A percentile compares a stretch with the other conserved stretches of the same genome.
Evolutionary conservation across 1,140 invertebrate species (phyloP).

Genomic region (Drosophila ohnishii): DNA sequence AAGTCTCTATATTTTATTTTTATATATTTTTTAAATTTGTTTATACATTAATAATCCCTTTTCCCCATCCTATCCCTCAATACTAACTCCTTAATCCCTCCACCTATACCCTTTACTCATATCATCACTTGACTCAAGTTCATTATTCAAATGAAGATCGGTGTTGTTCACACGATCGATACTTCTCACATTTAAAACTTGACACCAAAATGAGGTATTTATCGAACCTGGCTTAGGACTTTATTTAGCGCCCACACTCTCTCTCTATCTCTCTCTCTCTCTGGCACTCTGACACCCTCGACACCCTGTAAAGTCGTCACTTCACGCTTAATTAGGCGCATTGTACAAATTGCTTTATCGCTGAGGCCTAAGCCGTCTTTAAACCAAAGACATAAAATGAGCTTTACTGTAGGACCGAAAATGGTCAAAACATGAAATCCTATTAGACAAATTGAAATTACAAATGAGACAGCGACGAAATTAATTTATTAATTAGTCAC

Average conservation of each 20-base stretch:
- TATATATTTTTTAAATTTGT: too few relatives aligned
- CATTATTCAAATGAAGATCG: constrained; percentile 31
- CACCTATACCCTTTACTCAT: not conserved
- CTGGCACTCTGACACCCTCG: constrained; percentile 50
- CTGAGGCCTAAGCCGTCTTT: constrained; percentile 32
- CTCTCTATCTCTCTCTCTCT: too few relatives aligned
- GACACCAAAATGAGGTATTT: not conserved
- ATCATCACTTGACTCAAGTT: not conserved
- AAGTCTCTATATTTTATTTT: too few relatives aligned
- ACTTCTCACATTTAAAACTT: not conserved
- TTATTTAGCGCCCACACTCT: constrained; percentile 51
- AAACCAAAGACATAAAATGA: constrained; percentile 36
- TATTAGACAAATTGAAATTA: constrained; percentile 82
- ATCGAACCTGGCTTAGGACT: constrained; percentile 3
- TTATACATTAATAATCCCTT: too few relatives aligned
- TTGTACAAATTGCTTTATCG: constrained; percentile 67
- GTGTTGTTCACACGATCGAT: constrained; percentile 38
- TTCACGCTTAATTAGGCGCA: constrained; percentile 76
- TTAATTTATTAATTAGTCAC: constrained; percentile 82
- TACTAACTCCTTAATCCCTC: too few relatives aligned
- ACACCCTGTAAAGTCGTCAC: constrained; percentile 62
- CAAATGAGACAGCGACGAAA: constrained; percentile 79
- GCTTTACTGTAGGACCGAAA: constrained; percentile 47
- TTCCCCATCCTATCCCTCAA: too few relatives aligned
- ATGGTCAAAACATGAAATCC: constrained; percentile 81